Base-by-base conservation (phyloP, 2,113 vertebrate species). In the Cranoglanis bouderius region DNA sequence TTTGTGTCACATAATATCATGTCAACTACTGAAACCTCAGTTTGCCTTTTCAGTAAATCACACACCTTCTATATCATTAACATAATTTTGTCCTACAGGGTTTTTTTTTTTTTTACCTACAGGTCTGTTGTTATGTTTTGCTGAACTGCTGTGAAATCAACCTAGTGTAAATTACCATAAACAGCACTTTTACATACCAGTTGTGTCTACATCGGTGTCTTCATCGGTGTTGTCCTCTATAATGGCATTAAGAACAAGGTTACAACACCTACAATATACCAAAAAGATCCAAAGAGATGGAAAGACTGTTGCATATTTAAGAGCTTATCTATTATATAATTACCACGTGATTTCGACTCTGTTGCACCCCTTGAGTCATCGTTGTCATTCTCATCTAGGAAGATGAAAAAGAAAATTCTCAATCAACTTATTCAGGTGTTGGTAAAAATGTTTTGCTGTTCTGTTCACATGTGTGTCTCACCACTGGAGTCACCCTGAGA, bases 301-400 rank as follows among this genome's bases (percentile, higher is more conserved):
- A 72, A 67, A 72, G 26, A 29, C 32, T n/a, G 7, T 43, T 74
- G 32, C 2, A 84, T 32, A 40, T 40, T 29, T 63, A 24, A 38
- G 9, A 49, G 8, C 7, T 72, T 75, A 70, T 9, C 19, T 40
- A 7, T 61, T 40, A 40, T 19, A 70, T n/a, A 77, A 29, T 78
- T 86, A 92, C 90, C 90, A 0, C 65, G 77, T 77, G 91, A 91
- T 80, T 51, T 43, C 1, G 89, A 35, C 59, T 91, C 88, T 40
- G 86, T 67, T 65, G 65, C 49, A 51, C 87, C 80, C 16, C 51
- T 57, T 38, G 87, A 88, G 75, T 90, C 87, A 88, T 53, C 43
- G 4, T 53, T 29, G 67, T 87, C 85, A 57, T 67, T 67, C 0
- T 82, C 83, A 61, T 82, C 90, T 90, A 83, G 21, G 16, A 53